Evolutionary conservation across 2,113 vertebrate species (phyloP).

Genomic region (Anoplopoma fimbria): DNA sequence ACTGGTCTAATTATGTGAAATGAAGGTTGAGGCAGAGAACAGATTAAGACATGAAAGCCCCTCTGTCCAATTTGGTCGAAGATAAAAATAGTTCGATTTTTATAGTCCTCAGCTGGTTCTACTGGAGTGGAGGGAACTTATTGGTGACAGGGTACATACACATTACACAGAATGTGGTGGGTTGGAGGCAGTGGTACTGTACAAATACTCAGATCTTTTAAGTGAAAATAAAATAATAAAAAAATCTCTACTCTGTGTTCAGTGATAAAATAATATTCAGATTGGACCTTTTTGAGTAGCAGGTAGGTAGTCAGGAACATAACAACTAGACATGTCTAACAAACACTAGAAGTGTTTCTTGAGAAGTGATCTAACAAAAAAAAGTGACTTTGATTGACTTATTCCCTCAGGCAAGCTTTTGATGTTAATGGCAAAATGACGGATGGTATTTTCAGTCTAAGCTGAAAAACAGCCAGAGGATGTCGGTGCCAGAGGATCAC

Average conservation of each 20-base stretch:
- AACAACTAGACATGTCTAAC: background rate
- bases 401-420: slow-evolving; percentile 24
- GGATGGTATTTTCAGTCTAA: slow-evolving; percentile 18
- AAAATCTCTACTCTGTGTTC: background rate
- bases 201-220: no score
- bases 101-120: background rate
- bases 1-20: no score
- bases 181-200: background rate
- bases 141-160: background rate
- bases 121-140: background rate
- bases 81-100: background rate
- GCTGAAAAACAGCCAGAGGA: slow-evolving; percentile 17
- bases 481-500: background rate
- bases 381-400: slow-evolving; percentile 22
- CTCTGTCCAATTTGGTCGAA: background rate
- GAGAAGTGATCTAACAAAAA: slow-evolving; percentile 17
- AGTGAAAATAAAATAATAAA: no score
- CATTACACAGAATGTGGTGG: background rate
- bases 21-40: slow-evolving; percentile 14
- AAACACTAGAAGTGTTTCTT: slow-evolving; percentile 22
- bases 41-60: slow-evolving; percentile 10
- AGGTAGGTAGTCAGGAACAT: background rate
- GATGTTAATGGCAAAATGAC: slow-evolving; percentile 33
- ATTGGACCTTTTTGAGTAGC: background rate
- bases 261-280: background rate